phyloP scores from a whole-genome alignment of 2,888 invertebrate genomes.

The Mactromeris polynyma region DNA sequence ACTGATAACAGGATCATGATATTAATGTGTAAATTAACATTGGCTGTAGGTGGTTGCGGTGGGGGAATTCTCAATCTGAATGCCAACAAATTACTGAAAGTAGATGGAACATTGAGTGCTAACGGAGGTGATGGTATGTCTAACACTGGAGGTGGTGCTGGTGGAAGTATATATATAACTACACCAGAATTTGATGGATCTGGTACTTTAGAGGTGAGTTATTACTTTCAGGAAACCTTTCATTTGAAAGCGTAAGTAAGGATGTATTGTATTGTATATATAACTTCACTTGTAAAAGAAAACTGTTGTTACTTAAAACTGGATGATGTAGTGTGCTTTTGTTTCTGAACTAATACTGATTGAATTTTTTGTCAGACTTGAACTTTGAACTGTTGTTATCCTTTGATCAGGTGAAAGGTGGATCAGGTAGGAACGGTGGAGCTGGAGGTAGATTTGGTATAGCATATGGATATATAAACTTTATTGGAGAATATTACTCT shows the following conservation, averaged over 20 bases:
- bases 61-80: slow-evolving; percentile 77
- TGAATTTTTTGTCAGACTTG: too few relatives aligned
- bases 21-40: too few relatives aligned
- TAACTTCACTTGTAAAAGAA: too few relatives aligned
- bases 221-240: too few relatives aligned
- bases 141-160: slow-evolving; percentile 75
- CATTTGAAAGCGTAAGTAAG: too few relatives aligned
- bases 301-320: too few relatives aligned
- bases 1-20: too few relatives aligned
- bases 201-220: slow-evolving; percentile 73
- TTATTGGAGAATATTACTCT: slow-evolving; percentile 70
- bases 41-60: slow-evolving; percentile 78
- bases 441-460: slow-evolving; percentile 77
- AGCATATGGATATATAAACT: slow-evolving; percentile 67
- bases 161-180: slow-evolving; percentile 75
- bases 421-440: slow-evolving; percentile 76
- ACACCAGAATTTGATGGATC: slow-evolving; percentile 75
- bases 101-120: slow-evolving; percentile 76
- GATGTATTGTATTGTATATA: too few relatives aligned
- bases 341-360: too few relatives aligned
- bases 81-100: slow-evolving; percentile 65
- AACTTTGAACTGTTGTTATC: neutral
- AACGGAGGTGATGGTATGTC: slow-evolving; percentile 68
- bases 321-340: too few relatives aligned
- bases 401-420: slow-evolving; percentile 74